phyloP scores from a whole-genome alignment of 2,113 vertebrate genomes.

The Gymnorhina tibicen region DNA sequence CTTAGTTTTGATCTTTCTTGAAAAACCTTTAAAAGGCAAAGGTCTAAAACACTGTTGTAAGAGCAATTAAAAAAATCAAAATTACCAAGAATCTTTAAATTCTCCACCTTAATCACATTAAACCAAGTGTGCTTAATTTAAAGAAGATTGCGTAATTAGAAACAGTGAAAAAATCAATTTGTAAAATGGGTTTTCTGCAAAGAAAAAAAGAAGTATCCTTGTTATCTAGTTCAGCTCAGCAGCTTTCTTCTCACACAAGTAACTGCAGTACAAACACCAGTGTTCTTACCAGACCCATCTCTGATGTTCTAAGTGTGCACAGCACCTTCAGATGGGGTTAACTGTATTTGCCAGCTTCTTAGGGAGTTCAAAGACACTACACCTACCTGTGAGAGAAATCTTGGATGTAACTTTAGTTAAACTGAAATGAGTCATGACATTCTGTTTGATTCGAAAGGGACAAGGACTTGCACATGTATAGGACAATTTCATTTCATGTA shows the following conservation, averaged over 20 bases:
- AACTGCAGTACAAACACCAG: background rate
- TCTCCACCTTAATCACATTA: background rate
- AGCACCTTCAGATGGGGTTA: background rate
- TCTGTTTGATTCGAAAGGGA: background rate
- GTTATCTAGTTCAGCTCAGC: background rate
- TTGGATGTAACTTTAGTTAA: background rate
- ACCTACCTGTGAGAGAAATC: background rate
- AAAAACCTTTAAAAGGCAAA: background rate
- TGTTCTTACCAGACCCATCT: background rate
- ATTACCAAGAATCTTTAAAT: background rate
- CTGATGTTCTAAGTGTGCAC: background rate
- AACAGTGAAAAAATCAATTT: background rate
- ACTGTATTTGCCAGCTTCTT: background rate
- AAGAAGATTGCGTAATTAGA: background rate
- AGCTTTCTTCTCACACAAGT: background rate
- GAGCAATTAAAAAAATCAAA: background rate
- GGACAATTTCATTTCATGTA: background rate
- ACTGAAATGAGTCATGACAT: background rate
- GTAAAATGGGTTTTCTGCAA: background rate
- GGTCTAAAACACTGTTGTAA: background rate
- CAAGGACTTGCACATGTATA: background rate
- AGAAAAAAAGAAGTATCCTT: background rate
- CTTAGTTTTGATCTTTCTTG: background rate
- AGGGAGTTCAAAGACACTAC: background rate
- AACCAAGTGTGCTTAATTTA: background rate